Evolutionary conservation across 2,113 vertebrate genomes (phyloP), one percentile per base, ranked within the genome.

Genomic region (Amblyornis subalaris): DNA sequence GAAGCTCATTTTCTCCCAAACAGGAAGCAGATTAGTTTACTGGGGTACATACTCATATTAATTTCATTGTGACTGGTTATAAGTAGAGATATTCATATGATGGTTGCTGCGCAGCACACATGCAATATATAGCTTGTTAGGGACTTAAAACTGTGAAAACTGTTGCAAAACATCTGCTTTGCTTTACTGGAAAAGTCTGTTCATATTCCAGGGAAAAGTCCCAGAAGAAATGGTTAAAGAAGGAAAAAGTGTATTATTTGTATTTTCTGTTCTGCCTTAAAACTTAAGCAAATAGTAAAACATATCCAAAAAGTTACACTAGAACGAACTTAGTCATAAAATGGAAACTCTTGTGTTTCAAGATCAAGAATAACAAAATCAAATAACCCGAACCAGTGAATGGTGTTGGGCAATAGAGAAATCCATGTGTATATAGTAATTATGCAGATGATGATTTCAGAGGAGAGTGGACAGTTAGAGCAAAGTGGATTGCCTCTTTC

Each of bases 111-210:
- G 70, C 33, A 44, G 44, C 38, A 64, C 58, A 75, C 4, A 7
- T 25, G 17, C 35, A 5, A 47, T 44, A 54, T 28, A 54, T 22
- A 62, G 25, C 36, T 90, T 85, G 55, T 76, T 45, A 91, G 45
- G 24, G n/a, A 57, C 45, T 79, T 71, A 13, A 13, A 71, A 12
- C 53, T 58, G n/a, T 85, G 84, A 78, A 89, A 92, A 70, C 54
- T 74, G 15, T 76, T 86, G 51, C 24, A 87, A 78, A 94, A 72
- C 73, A 81, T 86, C 70, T 92, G 61, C 75, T 91, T 88, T 85
- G 26, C 35, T 94, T 83, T 90, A 64, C 75, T 85, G 44, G 47
- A 88, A 80, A 89, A 76, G 26, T 21, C 42, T 72, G 29, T 61
- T 78, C 35, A 57, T 28, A 36, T 79, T 95, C 85, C 47, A 85